Conservation (phyloP, 2,888 invertebrate species). For the Meta bourneti region DNA sequence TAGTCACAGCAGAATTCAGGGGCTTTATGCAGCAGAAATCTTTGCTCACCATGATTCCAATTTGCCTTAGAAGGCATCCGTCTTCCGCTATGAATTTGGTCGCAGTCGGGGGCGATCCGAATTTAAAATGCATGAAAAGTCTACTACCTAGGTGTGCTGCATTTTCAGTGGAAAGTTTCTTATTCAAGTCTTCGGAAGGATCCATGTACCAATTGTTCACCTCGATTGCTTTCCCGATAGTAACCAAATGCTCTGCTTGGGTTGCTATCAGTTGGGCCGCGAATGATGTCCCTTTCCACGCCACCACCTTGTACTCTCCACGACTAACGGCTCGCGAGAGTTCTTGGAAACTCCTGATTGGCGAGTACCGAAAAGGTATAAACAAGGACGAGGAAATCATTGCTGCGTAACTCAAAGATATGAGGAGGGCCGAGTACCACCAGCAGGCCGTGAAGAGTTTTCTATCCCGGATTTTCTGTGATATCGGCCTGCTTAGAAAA, state of each 20-base stretch:
- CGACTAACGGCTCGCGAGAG: not conserved
- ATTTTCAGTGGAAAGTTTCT: not conserved
- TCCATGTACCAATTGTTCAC: constrained; percentile 5
- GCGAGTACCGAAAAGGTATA: not conserved
- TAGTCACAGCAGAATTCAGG: not conserved
- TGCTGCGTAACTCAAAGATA: constrained; percentile 15
- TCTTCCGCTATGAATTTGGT: not conserved
- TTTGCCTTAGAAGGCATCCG: not conserved
- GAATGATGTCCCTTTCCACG: not conserved
- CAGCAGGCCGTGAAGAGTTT: not conserved
- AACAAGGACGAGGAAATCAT: constrained; percentile 7
- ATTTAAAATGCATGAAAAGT: not conserved
- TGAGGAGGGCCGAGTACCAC: not conserved
- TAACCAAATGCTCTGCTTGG: not conserved
- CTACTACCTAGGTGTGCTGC: not conserved
- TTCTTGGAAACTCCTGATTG: constrained; percentile 1
- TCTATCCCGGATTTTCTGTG: not conserved
- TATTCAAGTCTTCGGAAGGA: not conserved
- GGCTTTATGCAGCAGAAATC: constrained; percentile 5
- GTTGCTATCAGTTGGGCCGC: not conserved
- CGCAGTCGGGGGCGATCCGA: not conserved
- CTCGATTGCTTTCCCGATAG: not conserved
- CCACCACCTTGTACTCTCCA: not conserved
- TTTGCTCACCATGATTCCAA: not conserved
- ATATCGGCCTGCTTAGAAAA: not conserved